Evolutionary conservation across 1,140 invertebrate genomes (phyloP), one percentile per base, ranked within the genome.

Genomic region (Drosophila mojavensis): DNA sequence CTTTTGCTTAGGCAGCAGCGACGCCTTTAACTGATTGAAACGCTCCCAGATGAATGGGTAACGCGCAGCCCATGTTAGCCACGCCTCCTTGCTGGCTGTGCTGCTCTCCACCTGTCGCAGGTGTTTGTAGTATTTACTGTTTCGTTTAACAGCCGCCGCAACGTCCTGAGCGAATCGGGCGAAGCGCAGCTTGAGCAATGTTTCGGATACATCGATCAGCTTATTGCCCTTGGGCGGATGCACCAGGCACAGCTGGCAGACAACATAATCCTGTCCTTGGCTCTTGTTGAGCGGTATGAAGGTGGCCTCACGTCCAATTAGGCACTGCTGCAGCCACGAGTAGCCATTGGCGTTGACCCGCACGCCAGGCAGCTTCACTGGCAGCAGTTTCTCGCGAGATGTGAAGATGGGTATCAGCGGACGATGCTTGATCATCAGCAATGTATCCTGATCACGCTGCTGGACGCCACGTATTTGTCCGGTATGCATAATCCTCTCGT

Each of bases 401-500:
- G 85, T 90, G 10, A 91, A 91, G 45, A 91, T 73, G 2, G 90
- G 83, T 5, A 91, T 72, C 13, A 84, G 61, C 0, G 90, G 90
- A 2, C 81, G 75, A 36, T 91, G 90, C 33, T 88, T 89, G 61
- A 91, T 90, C 13, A 90, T 43, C 28, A 91, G 62, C 54, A 91
- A 39, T 5, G 90, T 91, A 33, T 91, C 90, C 65, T 79, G 80
- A 61, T 88, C 78, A 7, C 79, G 81, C 48, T 91, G 80, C 69
- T 91, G 81, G 20, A 91, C 56, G 0, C 76, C 90, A 5, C 74
- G 61, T 20, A 91, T 90, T n/a, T 74, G 56, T 5, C 90, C 90
- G 1, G 90, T 91, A 36, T 91, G 90, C 90, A 91, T 91, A 0
- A 91, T 67, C 7, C 90, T 85, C 51, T 91, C 90, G 47, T 79